These are phyloP conservation scores for Isurus oxyrinchus DNA, from an alignment of 2,113 vertebrate species.

Conservation along the genomic window DNA sequence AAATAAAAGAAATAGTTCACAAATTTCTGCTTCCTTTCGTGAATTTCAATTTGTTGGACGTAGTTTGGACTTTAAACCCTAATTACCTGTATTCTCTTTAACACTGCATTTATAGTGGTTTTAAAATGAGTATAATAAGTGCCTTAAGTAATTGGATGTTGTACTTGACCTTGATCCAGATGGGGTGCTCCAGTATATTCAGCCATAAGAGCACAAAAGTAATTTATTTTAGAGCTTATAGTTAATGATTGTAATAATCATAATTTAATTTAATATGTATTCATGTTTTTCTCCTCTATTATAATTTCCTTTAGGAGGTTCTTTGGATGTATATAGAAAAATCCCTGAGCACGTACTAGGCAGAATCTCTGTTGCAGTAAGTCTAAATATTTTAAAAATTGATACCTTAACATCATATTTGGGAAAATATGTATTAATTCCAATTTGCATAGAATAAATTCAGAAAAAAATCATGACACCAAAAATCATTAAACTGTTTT, in stretches of 20 bases:
- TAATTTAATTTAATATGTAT: not conserved
- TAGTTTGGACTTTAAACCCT: not conserved
- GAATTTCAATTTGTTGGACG: not conserved
- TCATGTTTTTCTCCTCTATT: slow-evolving; percentile 16
- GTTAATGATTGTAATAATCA: not conserved
- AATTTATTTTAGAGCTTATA: not conserved
- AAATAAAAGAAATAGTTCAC: not conserved
- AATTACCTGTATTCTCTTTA: not conserved
- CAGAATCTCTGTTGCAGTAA: slow-evolving; percentile 88
- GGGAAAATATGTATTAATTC: not conserved
- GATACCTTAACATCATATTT: not conserved
- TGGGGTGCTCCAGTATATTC: not conserved
- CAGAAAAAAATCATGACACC: not conserved
- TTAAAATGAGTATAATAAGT: not conserved
- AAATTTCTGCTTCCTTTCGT: not conserved
- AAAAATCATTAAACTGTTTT: not conserved
- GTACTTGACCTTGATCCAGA: slow-evolving; percentile 28
- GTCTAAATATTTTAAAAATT: slow-evolving; percentile 48
- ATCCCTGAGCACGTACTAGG: slow-evolving; percentile 90
- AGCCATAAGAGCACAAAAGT: not conserved
- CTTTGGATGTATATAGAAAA: slow-evolving; percentile 88
- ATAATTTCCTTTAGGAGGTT: slow-evolving; percentile 72
- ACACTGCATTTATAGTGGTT: not conserved
- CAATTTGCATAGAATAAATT: not conserved
- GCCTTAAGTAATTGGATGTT: not conserved